A percentile compares a stretch with the other conserved stretches of the same genome.
These are phyloP conservation scores for Calameuta idolon DNA, from an alignment of 2,888 invertebrate species.

Conservation along the genomic window DNA sequence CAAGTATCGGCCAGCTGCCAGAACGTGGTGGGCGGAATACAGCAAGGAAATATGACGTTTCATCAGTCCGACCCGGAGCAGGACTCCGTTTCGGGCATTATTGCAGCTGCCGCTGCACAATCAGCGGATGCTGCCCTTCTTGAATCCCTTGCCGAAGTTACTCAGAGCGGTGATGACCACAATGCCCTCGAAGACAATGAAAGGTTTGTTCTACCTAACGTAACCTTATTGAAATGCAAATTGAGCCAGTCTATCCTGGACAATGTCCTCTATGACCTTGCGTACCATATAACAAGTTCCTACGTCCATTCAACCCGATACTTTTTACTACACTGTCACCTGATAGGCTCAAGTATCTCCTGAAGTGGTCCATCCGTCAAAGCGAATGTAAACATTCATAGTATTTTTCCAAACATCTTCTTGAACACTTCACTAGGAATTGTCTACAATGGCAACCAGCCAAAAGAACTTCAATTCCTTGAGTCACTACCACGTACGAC, in stretches of 20 bases:
- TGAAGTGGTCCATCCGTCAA: not conserved
- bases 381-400: not conserved
- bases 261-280: not conserved
- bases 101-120: slow-evolving; percentile 43
- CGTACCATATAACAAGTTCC: not conserved
- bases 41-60: slow-evolving; percentile 49
- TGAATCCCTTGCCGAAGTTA: slow-evolving; percentile 65
- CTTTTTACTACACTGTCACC: not conserved
- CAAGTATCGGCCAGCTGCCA: slow-evolving; percentile 55
- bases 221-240: not conserved
- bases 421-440: not conserved
- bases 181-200: slow-evolving; percentile 67
- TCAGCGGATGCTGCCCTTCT: slow-evolving; percentile 60
- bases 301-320: not conserved
- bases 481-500: not conserved
- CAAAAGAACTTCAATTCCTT: not conserved
- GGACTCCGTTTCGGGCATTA: slow-evolving; percentile 55
- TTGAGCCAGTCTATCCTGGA: not conserved
- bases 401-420: not conserved
- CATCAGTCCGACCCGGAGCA: slow-evolving; percentile 57
- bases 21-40: slow-evolving; percentile 47
- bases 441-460: not conserved
- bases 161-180: slow-evolving; percentile 62
- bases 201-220: slow-evolving; percentile 56
- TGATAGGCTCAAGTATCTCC: not conserved